Percentiles rank a stretch among this genome's conserved stretches.
phyloP scores from a whole-genome alignment of 2,888 invertebrate genomes.

The Acheta domesticus region DNA sequence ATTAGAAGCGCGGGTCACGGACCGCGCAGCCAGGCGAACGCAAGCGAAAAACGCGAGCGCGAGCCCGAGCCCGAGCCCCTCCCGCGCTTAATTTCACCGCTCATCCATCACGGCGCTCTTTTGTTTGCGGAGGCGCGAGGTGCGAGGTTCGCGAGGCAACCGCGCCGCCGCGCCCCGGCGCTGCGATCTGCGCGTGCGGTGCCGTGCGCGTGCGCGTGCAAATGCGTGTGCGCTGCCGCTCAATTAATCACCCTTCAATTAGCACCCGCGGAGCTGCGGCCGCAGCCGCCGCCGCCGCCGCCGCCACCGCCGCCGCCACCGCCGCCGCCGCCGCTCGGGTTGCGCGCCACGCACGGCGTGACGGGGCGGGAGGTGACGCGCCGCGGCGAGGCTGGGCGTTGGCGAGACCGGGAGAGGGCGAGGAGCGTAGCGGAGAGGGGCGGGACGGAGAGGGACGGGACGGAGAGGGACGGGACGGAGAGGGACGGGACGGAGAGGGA shows the following conservation, averaged over 20 bases:
- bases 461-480: too few species aligned
- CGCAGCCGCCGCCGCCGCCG: background rate
- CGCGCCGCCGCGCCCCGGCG: background rate
- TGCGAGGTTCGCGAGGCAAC: background rate
- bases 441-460: too few species aligned
- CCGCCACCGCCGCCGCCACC: background rate
- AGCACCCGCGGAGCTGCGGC: background rate
- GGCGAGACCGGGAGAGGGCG: background rate
- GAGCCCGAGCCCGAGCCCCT: too few species aligned
- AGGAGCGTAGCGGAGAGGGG: too few species aligned
- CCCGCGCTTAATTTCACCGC: background rate
- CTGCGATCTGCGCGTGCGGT: background rate
- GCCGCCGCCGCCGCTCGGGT: background rate
- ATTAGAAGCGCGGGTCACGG: too few species aligned
- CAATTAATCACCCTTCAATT: background rate
- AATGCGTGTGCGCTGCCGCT: background rate
- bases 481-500: too few species aligned
- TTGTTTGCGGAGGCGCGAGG: background rate
- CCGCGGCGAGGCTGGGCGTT: background rate
- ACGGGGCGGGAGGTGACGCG: background rate
- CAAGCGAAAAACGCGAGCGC: too few species aligned
- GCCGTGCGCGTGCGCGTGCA: background rate
- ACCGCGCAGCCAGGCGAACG: too few species aligned
- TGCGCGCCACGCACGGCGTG: too few species aligned
- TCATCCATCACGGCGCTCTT: constrained; percentile 1